Conservation (phyloP, 2,888 invertebrate genomes). For the Apamea sordens region DNA sequence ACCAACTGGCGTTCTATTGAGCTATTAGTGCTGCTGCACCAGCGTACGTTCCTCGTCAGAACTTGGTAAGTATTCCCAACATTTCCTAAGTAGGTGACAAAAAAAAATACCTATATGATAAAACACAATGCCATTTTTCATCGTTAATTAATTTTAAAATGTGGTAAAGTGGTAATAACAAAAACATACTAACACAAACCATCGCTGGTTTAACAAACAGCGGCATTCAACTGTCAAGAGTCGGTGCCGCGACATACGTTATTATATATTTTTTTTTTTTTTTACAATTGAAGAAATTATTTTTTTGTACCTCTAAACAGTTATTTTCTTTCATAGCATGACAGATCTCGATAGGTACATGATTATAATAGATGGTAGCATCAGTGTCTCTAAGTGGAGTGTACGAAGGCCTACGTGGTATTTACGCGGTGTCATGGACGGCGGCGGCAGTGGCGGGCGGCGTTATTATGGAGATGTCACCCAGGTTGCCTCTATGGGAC, state of each 20-base stretch:
- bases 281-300: neutral
- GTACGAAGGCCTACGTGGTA: neutral
- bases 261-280: neutral
- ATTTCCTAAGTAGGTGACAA: neutral
- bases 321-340: neutral
- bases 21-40: neutral
- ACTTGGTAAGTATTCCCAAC: neutral
- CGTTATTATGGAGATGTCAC: neutral
- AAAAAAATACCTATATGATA: neutral
- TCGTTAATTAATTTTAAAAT: too few species aligned
- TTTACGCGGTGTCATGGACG: neutral
- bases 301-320: neutral
- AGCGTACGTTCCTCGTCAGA: neutral
- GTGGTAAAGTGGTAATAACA: too few species aligned
- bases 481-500: too few species aligned
- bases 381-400: too few species aligned
- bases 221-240: neutral
- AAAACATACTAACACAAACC: neutral
- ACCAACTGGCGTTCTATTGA: neutral
- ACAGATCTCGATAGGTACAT: neutral
- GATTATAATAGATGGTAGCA: neutral
- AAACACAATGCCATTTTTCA: neutral
- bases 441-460: too few species aligned
- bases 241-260: neutral
- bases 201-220: neutral